Evolutionary conservation across 2,888 invertebrate genomes (phyloP).

Genomic region (Mongoloraphidia duomilia): DNA sequence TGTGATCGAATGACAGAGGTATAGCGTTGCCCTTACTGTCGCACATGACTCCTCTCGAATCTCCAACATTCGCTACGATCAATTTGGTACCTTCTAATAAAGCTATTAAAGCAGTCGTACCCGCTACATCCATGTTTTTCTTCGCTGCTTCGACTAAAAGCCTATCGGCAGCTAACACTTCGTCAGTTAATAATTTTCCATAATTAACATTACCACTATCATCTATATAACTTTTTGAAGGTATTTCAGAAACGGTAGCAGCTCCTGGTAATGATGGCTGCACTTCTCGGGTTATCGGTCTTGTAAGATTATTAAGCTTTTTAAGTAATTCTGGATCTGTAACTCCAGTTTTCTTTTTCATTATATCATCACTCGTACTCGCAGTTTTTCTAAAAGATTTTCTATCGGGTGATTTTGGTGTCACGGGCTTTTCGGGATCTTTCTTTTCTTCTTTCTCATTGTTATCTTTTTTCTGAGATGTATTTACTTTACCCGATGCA

Average conservation of each 20-base stretch:
- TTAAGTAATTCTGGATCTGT: constrained; percentile 54
- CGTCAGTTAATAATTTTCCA: constrained; percentile 69
- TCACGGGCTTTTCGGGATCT: constrained; percentile 26
- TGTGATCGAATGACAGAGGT: constrained; percentile 90
- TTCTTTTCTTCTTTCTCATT: constrained; percentile 32
- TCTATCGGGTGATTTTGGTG: constrained; percentile 32
- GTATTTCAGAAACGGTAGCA: constrained; percentile 30
- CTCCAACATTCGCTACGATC: constrained; percentile 92
- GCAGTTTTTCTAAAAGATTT: constrained; percentile 53
- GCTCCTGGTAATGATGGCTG: constrained; percentile 33
- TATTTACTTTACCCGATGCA: constrained; percentile 40
- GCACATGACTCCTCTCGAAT: constrained; percentile 92
- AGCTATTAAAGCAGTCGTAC: constrained; percentile 86
- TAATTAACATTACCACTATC: constrained; percentile 63
- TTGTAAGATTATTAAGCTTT: constrained; percentile 45
- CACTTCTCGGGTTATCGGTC: constrained; percentile 46
- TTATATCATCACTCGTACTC: constrained; percentile 43
- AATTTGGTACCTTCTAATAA: constrained; percentile 67
- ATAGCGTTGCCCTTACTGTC: constrained; percentile 80
- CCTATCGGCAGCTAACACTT: constrained; percentile 72
- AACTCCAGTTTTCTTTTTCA: constrained; percentile 35
- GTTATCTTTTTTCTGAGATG: constrained; percentile 12
- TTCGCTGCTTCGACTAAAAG: constrained; percentile 71
- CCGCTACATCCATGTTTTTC: constrained; percentile 58
- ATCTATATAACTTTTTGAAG: constrained; percentile 49